These are phyloP conservation scores for Uria lomvia DNA, from an alignment of 2,113 vertebrate genomes.

Conservation along the genomic window DNA sequence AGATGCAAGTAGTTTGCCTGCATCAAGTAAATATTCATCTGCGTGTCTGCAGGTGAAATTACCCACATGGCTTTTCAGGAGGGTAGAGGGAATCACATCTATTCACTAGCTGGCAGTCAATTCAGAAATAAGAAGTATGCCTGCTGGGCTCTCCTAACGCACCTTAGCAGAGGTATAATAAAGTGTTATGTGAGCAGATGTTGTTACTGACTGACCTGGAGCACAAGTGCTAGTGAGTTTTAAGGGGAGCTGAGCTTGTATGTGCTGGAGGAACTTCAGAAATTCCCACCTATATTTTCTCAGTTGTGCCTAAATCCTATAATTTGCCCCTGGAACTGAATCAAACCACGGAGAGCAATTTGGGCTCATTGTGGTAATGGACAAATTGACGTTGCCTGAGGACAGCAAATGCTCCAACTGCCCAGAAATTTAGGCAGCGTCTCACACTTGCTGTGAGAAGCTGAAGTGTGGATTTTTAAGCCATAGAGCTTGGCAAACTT, in stretches of 20 bases:
- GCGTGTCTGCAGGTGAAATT: neutral
- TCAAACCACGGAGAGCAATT: slow-evolving; percentile 10
- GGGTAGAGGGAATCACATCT: slow-evolving; percentile 1
- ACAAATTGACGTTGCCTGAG: slow-evolving; percentile 52
- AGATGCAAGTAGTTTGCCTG: neutral
- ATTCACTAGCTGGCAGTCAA: slow-evolving; percentile 23
- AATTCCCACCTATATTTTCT: slow-evolving; percentile 39
- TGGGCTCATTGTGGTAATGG: slow-evolving; percentile 12
- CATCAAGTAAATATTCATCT: neutral
- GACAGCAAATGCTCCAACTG: slow-evolving; percentile 28
- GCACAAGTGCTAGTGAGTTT: neutral
- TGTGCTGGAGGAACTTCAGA: slow-evolving; percentile 1
- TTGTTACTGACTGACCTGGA: slow-evolving; percentile 10
- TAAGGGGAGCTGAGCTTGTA: neutral
- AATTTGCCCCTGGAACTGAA: slow-evolving; percentile 52
- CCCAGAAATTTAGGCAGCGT: slow-evolving; percentile 25
- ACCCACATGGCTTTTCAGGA: neutral
- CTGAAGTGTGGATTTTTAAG: slow-evolving; percentile 24
- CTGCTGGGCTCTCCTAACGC: slow-evolving; percentile 13
- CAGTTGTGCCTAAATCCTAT: slow-evolving; percentile 26
- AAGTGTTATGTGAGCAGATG: neutral
- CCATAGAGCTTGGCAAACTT: neutral
- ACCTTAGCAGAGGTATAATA: slow-evolving; percentile 17
- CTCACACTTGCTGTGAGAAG: slow-evolving; percentile 29
- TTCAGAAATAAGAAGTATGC: slow-evolving; percentile 31